Base-by-base conservation (phyloP, 53 echinoderm and acorn worm species). In the Echinometra lucunter region DNA sequence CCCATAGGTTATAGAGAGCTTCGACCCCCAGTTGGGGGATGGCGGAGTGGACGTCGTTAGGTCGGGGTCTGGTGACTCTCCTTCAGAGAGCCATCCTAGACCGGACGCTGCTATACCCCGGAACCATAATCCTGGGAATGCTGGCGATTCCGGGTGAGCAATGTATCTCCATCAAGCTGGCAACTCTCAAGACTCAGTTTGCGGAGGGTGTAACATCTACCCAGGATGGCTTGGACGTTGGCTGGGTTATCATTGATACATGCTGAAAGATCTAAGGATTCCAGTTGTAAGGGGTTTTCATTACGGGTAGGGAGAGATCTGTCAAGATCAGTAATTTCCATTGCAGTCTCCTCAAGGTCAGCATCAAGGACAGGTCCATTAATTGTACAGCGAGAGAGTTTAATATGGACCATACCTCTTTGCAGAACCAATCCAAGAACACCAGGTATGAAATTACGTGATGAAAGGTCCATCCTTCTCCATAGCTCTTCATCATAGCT, bases 161-260 rank as follows among this genome's bases (percentile, higher is more conserved):
- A 23, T 47, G 96, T 35, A 23, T 88, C 94, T 2, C 72, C 93
- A 57, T 91, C 95, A 3, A 98, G 92, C 18, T 82, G 30, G 34
- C 98, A 97, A 90, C 96, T 96, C 88, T 98, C 98, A n/a, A 98
- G 94, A 74, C 98, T 98, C 49, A 98, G 96, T 80, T 95, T 96
- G 69, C 70, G 45, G 44, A 98, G 95, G 45, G 96, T 83, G 19
- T 82, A 89, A 82, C 97, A 97, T 45, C 89, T 82, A 15, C 47
- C 80, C 3, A 98, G 69, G 66, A 98, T 88, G 32, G 92, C 94
- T 17, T 89, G 69, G 42, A 98, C 27, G 69, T 94, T 78, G 9
- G 92, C 92, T 11, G 97, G 94, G 25, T 78, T 92, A n/a, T 88
- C 92, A 18, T 91, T 44, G 60, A 97, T 95, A 66, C 96, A 96